phyloP scores from a whole-genome alignment of 2,888 invertebrate species.

The Cosmorhoe ocellata region DNA sequence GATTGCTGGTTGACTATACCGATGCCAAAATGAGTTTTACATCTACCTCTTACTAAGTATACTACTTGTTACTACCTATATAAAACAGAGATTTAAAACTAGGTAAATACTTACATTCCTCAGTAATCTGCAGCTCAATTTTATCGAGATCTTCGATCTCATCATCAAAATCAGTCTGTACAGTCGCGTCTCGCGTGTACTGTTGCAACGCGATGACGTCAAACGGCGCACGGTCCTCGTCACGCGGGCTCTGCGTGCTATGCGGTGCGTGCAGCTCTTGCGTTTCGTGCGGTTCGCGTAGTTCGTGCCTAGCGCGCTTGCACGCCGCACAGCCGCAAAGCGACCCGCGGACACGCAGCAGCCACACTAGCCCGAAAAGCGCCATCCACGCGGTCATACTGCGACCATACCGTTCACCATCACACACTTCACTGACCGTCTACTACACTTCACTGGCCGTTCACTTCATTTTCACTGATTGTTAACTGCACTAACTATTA shows the following conservation, averaged over 20 bases:
- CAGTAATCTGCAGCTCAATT: conserved; percentile 73
- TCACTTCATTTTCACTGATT: conserved; percentile 1
- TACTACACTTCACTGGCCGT: conserved; percentile 24
- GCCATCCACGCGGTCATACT: conserved; percentile 87
- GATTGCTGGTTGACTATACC: too few species aligned
- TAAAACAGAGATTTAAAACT: too few species aligned
- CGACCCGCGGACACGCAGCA: conserved; percentile 90
- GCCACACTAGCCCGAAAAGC: conserved; percentile 93
- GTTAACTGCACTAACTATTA: not conserved
- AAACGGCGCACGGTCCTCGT: conserved; percentile 62
- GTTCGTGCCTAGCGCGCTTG: conserved; percentile 76
- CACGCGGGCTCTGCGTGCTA: conserved; percentile 28
- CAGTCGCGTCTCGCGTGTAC: conserved; percentile 76
- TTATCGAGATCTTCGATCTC: conserved; percentile 71
- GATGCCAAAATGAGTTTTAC: too few species aligned
- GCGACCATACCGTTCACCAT: conserved; percentile 66
- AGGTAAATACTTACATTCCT: conserved; percentile 69
- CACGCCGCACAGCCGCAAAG: conserved; percentile 89
- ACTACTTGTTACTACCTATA: too few species aligned
- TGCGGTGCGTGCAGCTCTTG: conserved; percentile 18
- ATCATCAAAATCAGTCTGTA: conserved; percentile 78
- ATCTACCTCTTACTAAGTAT: too few species aligned
- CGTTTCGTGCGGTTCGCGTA: conserved; percentile 41
- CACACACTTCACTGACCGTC: conserved; percentile 43
- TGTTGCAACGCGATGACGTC: conserved; percentile 74